Conservation (phyloP, 2,888 invertebrate genomes). For the Nectonema munidae region DNA sequence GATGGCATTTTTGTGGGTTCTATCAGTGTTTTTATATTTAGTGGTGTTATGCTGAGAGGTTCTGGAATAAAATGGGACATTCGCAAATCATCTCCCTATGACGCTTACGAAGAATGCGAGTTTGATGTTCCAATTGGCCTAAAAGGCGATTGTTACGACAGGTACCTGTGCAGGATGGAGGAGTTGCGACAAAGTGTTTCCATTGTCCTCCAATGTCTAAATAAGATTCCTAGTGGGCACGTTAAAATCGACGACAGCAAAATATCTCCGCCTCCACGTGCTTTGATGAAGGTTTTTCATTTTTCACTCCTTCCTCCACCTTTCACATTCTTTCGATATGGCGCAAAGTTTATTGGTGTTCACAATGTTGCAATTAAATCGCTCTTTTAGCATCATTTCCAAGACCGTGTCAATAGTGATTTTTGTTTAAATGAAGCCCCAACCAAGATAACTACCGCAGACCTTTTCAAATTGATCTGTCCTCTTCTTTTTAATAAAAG, state of each 20-base stretch:
- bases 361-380: no score
- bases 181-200: slow-evolving; percentile 60
- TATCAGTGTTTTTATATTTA: no score
- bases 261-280: slow-evolving; percentile 50
- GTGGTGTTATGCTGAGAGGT: slow-evolving; percentile 87
- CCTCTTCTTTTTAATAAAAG: no score
- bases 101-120: slow-evolving; percentile 62
- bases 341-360: no score
- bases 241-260: slow-evolving; percentile 76
- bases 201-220: slow-evolving; percentile 77
- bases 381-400: no score
- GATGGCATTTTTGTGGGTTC: no score
- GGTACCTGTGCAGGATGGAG: slow-evolving; percentile 39
- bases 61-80: slow-evolving; percentile 97
- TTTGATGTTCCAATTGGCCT: slow-evolving; percentile 85
- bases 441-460: no score
- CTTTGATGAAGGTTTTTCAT: slow-evolving; percentile 56
- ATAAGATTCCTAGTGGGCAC: slow-evolving; percentile 82
- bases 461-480: no score
- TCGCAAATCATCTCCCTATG: slow-evolving; percentile 73
- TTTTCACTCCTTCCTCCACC: slow-evolving; percentile 1
- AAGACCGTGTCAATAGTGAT: no score
- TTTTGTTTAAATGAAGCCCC: no score
- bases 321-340: no score
- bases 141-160: slow-evolving; percentile 63